Evolutionary conservation across 1,140 invertebrate genomes (phyloP), one percentile per base, ranked within the genome.

Genomic region (Brevipalpus yothersi): DNA sequence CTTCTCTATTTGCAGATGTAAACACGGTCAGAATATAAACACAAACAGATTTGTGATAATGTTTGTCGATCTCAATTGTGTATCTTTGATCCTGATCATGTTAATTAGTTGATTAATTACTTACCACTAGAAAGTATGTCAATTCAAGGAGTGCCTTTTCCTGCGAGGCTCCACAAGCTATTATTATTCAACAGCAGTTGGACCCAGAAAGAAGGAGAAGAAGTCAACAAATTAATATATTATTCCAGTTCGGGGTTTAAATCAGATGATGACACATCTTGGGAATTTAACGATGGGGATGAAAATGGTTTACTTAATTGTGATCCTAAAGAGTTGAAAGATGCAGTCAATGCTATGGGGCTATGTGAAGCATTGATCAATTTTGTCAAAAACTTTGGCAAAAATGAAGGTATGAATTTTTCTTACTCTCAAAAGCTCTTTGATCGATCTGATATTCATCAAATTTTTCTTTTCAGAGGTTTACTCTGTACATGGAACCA

Each of bases 331-430:
- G 53, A 15, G 11, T 17, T 58, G 12, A 45, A 62, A 17, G 19
- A 55, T 13, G 43, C 40, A 42, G 42, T 59, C 17, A 54, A 45
- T 41, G 57, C 58, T 17, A 41, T 58, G 41, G 61, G 61, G 1
- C 53, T 62, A n/a, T 43, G 60, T n/a, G 57, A 62, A 57, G 57
- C 49, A 17, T n/a, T 62, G 10, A 59, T 59, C 42, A 62, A 55
- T 51, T 62, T 62, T 56, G 58, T 51, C 2, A 47, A 41, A 45
- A 60, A 62, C 31, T 62, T 62, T 31, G 58, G 57, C 55, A 40
- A 19, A 51, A 21, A 59, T 7, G 40, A 59, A 40, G 58, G 59
- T 53, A 45, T 39, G 21, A 12, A 15, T 23, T 56, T 13, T 15
- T 40, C 7, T 7, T 23, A 13, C 40, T 56, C 19, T 40, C 4